Base-by-base conservation (phyloP, 2,888 invertebrate species). In the Agonopterix arenella region DNA sequence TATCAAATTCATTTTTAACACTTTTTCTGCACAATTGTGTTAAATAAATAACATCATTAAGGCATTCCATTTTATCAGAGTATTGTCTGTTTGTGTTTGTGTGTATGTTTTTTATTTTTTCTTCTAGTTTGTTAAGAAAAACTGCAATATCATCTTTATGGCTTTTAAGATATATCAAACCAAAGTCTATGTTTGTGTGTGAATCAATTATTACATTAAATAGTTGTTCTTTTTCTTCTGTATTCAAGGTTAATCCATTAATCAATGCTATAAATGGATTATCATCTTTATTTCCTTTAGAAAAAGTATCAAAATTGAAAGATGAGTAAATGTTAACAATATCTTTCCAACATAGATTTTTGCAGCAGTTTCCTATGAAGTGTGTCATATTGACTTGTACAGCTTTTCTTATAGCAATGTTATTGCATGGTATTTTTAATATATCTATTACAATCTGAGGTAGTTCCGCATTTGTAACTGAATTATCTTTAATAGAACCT, bases 391-490 rank as follows among this genome's bases (percentile, higher is more conserved):
- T 81, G 1, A 68, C 55, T 45, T 73, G 66, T 13, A 79, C 57
- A 41, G 78, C 80, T 62, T 75, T 80, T 57, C 84, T 77, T 44
- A 88, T 60, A 2, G 74, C 57, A n/a, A 80, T 55, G 64, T 72
- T 80, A 52, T 83, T 88, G 56, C 84, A 86, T 1, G 79, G 72
- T 45, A 76, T 61, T 63, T 80, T 82, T 9, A 81, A 57, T 50
- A 86, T 66, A 11, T 76, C 68, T 51, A 51, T 64, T 10, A 80
- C 47, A 28, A 57, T 57, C 49, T 65, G 51, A 9, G 58, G 43
- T 36, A 68, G 45, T 46, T 63, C 50, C 36, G 56, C 48, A 56
- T 52, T 45, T 58, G n/a, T 40, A 40, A 40, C 40, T 40, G 11
- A n/a, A 43, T 7, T 52, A 11, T 61, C 47, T 16, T 67, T 51